Conservation (phyloP, 2,797 vertebrate genomes). For the Apodemus agrarius region DNA sequence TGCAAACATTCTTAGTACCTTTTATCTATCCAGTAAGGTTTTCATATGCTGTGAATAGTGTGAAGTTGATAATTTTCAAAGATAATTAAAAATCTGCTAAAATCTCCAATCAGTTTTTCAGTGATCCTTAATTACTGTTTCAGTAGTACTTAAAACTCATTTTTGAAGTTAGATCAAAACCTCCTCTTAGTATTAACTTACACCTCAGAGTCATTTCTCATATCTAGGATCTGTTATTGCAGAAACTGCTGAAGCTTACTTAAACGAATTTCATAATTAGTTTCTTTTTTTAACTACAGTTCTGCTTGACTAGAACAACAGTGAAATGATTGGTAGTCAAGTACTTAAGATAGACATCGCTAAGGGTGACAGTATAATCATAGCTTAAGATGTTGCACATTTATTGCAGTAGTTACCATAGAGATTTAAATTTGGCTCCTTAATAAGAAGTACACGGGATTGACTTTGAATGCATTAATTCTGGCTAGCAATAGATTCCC, state of each 20-base stretch:
- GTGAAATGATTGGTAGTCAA: conserved; percentile 62
- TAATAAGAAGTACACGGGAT: conserved; percentile 66
- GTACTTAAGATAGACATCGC: conserved; percentile 73
- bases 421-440: conserved; percentile 79
- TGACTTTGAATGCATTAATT: conserved; percentile 72
- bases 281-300: conserved; percentile 65
- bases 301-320: conserved; percentile 70
- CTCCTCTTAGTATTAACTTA: conserved; percentile 21
- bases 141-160: conserved; percentile 24
- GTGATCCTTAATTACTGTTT: conserved; percentile 22
- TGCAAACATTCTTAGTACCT: neutral
- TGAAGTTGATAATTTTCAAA: conserved; percentile 8
- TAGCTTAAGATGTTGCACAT: conserved; percentile 72
- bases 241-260: conserved; percentile 60
- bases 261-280: conserved; percentile 65
- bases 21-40: neutral
- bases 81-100: conserved; percentile 30
- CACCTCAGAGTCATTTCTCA: conserved; percentile 18
- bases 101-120: conserved; percentile 11
- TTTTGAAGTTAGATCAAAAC: conserved; percentile 42
- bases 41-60: neutral
- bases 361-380: conserved; percentile 80
- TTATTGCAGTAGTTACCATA: conserved; percentile 79
- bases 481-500: conserved; percentile 39
- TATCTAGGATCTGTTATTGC: conserved; percentile 43